Evolutionary conservation across 2,797 vertebrate species (phyloP), one percentile per base, ranked within the genome.

Genomic region (Chiroxiphia lanceolata): DNA sequence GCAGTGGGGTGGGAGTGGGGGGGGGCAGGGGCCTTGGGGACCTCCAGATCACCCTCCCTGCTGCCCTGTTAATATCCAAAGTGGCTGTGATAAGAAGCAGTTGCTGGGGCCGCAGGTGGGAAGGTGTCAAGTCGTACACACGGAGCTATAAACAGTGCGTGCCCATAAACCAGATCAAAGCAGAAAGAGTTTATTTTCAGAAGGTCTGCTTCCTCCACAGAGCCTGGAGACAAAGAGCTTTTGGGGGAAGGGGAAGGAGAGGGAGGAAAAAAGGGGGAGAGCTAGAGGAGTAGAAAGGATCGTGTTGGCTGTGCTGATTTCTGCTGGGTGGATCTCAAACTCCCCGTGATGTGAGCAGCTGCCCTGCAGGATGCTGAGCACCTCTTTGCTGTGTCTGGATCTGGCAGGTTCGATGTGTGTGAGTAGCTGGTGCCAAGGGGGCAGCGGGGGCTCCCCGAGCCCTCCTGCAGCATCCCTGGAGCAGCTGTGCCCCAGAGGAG

Each of bases 91-190:
- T 96, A 96, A 98, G 98, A 98, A 97, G 64, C 98, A 98, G 97
- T 96, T 96, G 96, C 95, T 87, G 95, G 90, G 94, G 95, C 96
- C 89, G 80, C 89, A 95, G 97, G 97, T 97, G 96, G 97, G 97
- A 96, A 98, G 96, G 97, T 97, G 97, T 96, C 93, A 97, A 98
- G 96, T 97, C 97, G 95, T 97, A 97, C 93, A 85, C 75, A 80
- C 85, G 45, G 92, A 96, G 96, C 97, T 96, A 96, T 98, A 98
- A 98, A 98, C 98, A 98, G 96, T 96, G 93, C 15, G 22, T 88
- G 88, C 98, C 98, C 97, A n/a, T 98, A 98, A 98, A 98, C 59
- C 92, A 96, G 97, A 98, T 98, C 98, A 98, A 98, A 98, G 97
- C 87, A 70, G 74, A 44, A n/a, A 33, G 95, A 95, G 97, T 97